Base-by-base conservation (phyloP, 1,140 invertebrate species). In the Psix sp. region DNA sequence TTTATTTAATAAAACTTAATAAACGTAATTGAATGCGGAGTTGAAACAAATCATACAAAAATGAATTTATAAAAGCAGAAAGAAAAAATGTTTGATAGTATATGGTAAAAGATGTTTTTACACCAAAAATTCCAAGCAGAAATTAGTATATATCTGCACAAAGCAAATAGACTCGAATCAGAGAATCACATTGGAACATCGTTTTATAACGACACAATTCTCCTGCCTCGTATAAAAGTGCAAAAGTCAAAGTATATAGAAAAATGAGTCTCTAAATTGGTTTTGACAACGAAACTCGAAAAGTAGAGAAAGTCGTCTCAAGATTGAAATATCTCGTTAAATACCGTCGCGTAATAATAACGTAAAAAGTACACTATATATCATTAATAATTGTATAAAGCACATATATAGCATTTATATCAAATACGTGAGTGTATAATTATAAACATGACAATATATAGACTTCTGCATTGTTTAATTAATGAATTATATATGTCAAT, bases 301-400 rank as follows among this genome's bases (percentile, higher is more conserved):
- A n/a, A 29, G 7, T n/a, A n/a, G 26, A 29, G 26, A 7, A 7
- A 29, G 26, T 29, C n/a, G 26, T 29, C 26, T 29, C 31, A 17
- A 48, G 35, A 48, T 48, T 35, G 17, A 48, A 35, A 48, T 29
- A 16, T 48, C 45, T 35, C 17, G 45, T 48, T 35, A 35, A 48
- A 48, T 48, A 35, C 35, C 17, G 17, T n/a, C 11, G 29, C 17
- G 11, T 11, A n/a, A 5, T 29, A 10, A 13, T 48, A 15, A 5
- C 29, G 6, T 1, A 36, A 33, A 13, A 2, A 6, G 18, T 17
- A 17, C 21, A 18, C 33, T 48, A 48, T 52, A 21, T 39, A 4
- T 38, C 20, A n/a, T n/a, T n/a, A n/a, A n/a, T n/a, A n/a, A n/a
- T n/a, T n/a, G n/a, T n/a, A n/a, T n/a, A n/a, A n/a, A n/a, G n/a